Evolutionary conservation across 2,113 vertebrate genomes (phyloP).

Genomic region (Dasyurus viverrinus): DNA sequence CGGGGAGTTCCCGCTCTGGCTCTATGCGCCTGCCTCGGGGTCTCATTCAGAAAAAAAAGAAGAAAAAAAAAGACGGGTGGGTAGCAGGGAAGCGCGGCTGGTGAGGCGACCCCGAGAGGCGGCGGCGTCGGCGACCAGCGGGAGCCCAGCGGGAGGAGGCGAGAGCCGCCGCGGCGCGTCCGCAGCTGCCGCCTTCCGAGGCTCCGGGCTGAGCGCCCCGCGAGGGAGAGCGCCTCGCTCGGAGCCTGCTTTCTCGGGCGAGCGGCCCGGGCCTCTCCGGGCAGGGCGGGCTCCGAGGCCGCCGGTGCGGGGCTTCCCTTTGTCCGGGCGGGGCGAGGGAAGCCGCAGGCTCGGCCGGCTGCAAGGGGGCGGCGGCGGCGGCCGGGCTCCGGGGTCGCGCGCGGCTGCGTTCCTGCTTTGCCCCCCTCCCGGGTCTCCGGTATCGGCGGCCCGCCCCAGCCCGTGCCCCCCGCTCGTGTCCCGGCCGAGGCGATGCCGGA

Average conservation of each 20-base stretch:
- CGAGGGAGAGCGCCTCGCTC: background rate
- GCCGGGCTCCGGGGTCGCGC: constrained; percentile 30
- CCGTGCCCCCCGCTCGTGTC: constrained; percentile 55
- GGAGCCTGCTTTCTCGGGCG: background rate
- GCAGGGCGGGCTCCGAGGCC: constrained; percentile 10
- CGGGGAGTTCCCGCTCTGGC: constrained; percentile 70
- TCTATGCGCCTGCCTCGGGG: constrained; percentile 47
- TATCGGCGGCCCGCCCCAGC: constrained; percentile 44
- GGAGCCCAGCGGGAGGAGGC: background rate
- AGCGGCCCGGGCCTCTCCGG: background rate
- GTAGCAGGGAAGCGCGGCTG: background rate
- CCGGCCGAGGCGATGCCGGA: constrained; percentile 90
- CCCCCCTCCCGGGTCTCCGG: background rate
- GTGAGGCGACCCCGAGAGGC: constrained; percentile 15
- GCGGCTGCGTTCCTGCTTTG: constrained; percentile 17
- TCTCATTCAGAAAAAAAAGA: constrained; percentile 28
- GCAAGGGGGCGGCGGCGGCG: background rate
- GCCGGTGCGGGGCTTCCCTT: constrained; percentile 56
- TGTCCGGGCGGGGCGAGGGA: constrained; percentile 63
- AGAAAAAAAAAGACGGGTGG: background rate
- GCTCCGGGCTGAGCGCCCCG: constrained; percentile 58
- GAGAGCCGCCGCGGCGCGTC: background rate
- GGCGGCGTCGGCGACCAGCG: background rate
- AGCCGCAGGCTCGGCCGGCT: constrained; percentile 34
- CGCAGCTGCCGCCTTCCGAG: background rate